Base-by-base conservation (phyloP, 2,888 invertebrate species). In the Galerucella calmariensis region DNA sequence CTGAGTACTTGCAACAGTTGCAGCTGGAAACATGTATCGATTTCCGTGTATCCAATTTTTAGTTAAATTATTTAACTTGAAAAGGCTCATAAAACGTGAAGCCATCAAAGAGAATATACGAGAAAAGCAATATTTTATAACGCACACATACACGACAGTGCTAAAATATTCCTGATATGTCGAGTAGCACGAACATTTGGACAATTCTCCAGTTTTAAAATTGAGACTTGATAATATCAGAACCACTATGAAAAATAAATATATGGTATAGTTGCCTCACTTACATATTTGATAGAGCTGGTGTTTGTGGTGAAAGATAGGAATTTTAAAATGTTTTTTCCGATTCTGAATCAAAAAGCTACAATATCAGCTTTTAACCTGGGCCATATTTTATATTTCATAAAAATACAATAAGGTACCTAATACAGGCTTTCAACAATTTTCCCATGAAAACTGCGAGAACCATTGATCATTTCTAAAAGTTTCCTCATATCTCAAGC, bases 41-140 rank as follows among this genome's bases (percentile, higher is more conserved):
- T 27, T 27, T 3, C 27, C 3, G 27, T 2, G 27, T 27, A 27
- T 78, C 77, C 79, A 79, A 77, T 77, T 79, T 77, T 73, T 73
- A 67, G 67, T 74, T 79, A 76, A 79, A 80, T 79, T 77, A 78
- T 79, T 77, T 78, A 79, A 73, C 53, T 61, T 35, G 66, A 24
- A 71, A 66, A 59, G 53, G 68, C 53, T 73, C 69, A 65, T 77
- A 69, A 75, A 73, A 71, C 62, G 67, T 44, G 58, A 51, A 74
- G 59, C 62, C 48, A 27, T 72, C 71, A 48, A n/a, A 68, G 63
- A 51, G 67, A 67, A 73, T 75, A 62, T 73, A 75, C 73, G 69
- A 46, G 68, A 67, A 67, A 48, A 68, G 65, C 66, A 71, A 77
- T 77, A 77, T 73, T 71, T 73, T 68, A 75, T 67, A 68, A 72